These are phyloP conservation scores for Hyaena hyaena DNA, from an alignment of 2,113 vertebrate genomes.

Conservation along the genomic window DNA sequence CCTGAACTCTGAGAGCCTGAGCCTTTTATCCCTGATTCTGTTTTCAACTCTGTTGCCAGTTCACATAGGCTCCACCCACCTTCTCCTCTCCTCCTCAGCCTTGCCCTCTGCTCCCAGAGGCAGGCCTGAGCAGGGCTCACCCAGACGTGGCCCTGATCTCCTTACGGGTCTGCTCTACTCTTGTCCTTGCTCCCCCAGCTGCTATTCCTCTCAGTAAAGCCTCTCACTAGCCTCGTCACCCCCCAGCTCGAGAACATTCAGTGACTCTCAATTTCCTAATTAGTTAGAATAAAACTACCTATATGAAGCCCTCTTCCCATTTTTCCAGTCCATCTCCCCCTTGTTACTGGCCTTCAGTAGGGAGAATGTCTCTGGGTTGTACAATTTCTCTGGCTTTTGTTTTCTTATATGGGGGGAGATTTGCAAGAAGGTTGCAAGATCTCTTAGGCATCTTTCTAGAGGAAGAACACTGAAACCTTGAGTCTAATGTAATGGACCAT, in stretches of 20 bases:
- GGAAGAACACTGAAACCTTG: constrained; percentile 47
- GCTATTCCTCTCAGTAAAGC: not conserved
- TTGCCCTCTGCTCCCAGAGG: not conserved
- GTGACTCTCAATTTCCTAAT: not conserved
- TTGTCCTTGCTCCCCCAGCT: not conserved
- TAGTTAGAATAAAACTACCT: not conserved
- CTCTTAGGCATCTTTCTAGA: constrained; percentile 49
- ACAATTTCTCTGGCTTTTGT: not conserved
- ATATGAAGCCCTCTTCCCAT: not conserved
- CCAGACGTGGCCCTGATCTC: not conserved
- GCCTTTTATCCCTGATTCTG: not conserved
- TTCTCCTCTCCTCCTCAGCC: not conserved
- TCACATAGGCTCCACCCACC: not conserved
- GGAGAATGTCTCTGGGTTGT: not conserved
- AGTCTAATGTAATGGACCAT: not conserved
- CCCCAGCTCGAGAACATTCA: constrained; percentile 45
- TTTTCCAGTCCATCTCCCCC: not conserved
- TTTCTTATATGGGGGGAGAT: not conserved
- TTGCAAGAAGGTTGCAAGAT: not conserved
- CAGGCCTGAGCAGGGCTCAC: not conserved
- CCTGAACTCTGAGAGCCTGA: not conserved
- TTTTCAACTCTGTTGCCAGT: not conserved
- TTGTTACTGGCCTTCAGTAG: not conserved
- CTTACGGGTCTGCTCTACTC: not conserved
- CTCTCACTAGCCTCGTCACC: not conserved